Base-by-base conservation (phyloP, 2,888 invertebrate genomes). In the Agriotes lineatus region DNA sequence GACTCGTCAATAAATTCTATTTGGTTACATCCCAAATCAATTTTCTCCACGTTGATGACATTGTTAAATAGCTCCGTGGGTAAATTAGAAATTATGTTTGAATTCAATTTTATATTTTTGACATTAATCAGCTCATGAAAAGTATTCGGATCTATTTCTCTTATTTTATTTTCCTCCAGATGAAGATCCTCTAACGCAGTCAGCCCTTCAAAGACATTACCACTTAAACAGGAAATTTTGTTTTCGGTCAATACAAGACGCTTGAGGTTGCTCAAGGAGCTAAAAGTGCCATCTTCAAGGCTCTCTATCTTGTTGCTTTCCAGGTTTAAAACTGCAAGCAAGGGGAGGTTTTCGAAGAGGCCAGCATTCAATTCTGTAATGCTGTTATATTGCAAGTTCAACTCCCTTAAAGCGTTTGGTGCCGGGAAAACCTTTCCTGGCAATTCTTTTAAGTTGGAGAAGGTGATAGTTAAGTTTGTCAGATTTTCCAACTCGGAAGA, bases 291-390 rank as follows among this genome's bases (percentile, higher is more conserved):
- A 0, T 82, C 78, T 52, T 72, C 74, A 18, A 84, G 77, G 2
- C 76, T 77, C 69, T 73, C 75, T 30, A 84, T 81, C 6, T 74
- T 70, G 70, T 84, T 84, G 65, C 80, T 64, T 22, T 78, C 74
- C 44, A 84, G 67, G 48, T 76, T 73, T 6, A 83, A 66, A 37
- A 73, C 73, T 69, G 80, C 77, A 61, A 84, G 61, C 65, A 81
- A 82, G n/a, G 81, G 80, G 52, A 83, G 68, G 0, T 83, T 82
- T 14, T 82, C 77, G 61, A 83, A 83, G 1, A 81, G 77, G 58
- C 77, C 78, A n/a, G 73, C 74, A 33, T 76, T 75, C 18, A 84
- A 72, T 1, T 67, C 74, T 1, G 73, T 75, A 14, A 84, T 82
- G 20, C 72, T 70, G 69, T 79, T 77, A 50, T 77, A 74, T 16